These are phyloP conservation scores for Chamaetylas fuelleborni DNA, from an alignment of 2,113 vertebrate genomes.

Conservation along the genomic window DNA sequence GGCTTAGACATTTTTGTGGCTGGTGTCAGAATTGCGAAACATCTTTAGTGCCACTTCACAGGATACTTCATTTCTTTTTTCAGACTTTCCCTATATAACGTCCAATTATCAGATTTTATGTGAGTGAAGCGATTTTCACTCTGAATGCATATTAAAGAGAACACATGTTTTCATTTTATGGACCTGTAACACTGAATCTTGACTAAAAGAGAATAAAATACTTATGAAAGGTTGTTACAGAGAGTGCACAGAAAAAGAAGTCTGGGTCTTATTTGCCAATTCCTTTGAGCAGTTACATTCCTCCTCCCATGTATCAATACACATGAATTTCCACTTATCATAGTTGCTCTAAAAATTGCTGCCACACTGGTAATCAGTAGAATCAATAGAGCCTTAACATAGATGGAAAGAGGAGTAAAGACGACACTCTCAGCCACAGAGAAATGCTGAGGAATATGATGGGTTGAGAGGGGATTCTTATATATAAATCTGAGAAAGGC, in stretches of 20 bases:
- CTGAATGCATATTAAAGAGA: slow-evolving; percentile 45
- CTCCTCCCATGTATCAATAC: background rate
- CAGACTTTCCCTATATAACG: background rate
- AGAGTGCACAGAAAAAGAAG: background rate
- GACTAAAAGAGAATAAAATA: slow-evolving; percentile 36
- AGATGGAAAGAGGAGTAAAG: background rate
- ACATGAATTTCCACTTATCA: background rate
- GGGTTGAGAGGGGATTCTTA: background rate
- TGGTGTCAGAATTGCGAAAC: background rate
- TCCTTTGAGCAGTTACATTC: background rate
- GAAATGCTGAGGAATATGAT: background rate
- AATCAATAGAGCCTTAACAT: background rate
- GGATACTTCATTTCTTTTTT: slow-evolving; percentile 34
- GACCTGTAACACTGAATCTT: slow-evolving; percentile 48
- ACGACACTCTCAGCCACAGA: background rate
- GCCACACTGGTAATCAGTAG: background rate
- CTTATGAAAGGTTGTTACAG: slow-evolving; percentile 36
- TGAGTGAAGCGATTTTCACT: slow-evolving; percentile 21
- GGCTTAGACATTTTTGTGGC: slow-evolving; percentile 16
- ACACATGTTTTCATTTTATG: slow-evolving; percentile 60
- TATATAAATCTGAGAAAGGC: background rate
- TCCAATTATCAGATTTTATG: slow-evolving; percentile 58
- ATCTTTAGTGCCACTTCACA: slow-evolving; percentile 43
- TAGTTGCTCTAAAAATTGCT: background rate
- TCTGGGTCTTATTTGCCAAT: background rate